These are phyloP conservation scores for Cyclophora albipunctata DNA, from an alignment of 2,888 invertebrate genomes.

Conservation along the genomic window DNA sequence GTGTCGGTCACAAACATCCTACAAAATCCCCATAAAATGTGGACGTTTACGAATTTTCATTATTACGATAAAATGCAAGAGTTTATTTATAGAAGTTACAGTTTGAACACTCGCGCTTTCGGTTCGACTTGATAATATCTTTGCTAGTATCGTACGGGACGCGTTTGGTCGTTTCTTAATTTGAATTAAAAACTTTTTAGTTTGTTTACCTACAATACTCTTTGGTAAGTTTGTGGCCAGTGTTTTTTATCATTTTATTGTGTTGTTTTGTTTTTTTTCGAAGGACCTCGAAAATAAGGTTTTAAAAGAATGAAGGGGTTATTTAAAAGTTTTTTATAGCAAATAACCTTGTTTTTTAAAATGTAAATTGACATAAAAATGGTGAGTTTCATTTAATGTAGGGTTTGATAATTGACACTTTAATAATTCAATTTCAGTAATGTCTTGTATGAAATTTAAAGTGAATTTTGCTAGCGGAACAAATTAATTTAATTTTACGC, in stretches of 20 bases:
- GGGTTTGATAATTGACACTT: too few species aligned
- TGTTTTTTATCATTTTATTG: slow-evolving; percentile 3
- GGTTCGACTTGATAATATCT: slow-evolving; percentile 15
- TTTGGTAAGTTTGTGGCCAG: slow-evolving; percentile 17
- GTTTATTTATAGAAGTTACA: slow-evolving; percentile 39
- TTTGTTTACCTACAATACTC: slow-evolving; percentile 7
- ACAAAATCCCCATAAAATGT: slow-evolving; percentile 21
- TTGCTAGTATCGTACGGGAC: slow-evolving; percentile 19
- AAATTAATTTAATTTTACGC: too few species aligned
- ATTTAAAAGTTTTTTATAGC: not conserved
- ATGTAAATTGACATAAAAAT: too few species aligned
- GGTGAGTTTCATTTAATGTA: too few species aligned
- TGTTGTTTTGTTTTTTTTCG: not conserved
- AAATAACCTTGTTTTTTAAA: too few species aligned
- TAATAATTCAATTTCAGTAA: too few species aligned
- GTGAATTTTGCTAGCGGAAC: too few species aligned
- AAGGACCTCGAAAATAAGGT: not conserved
- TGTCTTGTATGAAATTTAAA: too few species aligned
- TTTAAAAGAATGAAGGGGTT: not conserved
- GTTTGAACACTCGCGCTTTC: slow-evolving; percentile 20
- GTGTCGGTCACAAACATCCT: slow-evolving; percentile 10
- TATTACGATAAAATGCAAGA: slow-evolving; percentile 29
- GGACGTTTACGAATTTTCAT: slow-evolving; percentile 37
- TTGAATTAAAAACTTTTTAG: slow-evolving; percentile 13
- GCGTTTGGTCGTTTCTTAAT: slow-evolving; percentile 14